Evolutionary conservation across 2,113 vertebrate genomes (phyloP), one percentile per base, ranked within the genome.

Genomic region (Zosterops borbonicus): DNA sequence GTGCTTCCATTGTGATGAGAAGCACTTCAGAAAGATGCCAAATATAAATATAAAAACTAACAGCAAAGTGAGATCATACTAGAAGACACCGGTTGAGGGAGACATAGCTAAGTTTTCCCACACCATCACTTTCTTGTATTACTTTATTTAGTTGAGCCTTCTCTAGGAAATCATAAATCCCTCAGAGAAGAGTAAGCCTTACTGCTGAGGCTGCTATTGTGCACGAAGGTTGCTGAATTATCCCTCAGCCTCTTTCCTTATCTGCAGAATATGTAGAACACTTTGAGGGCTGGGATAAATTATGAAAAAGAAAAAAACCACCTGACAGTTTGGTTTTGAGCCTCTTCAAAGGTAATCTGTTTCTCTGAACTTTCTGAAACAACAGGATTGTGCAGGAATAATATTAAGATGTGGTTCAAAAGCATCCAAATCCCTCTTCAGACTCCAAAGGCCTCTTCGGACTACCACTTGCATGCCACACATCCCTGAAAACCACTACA

Each of bases 341-440:
- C 37, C 64, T 83, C 91, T 89, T 94, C 91, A 93, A 95, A 93
- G 73, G 13, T 67, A 77, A 89, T 67, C 39, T 56, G 24, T 73
- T 93, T 44, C 89, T 94, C 89, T 95, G 92, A 94, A 68, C 60
- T 90, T 56, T 53, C 69, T 75, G 83, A 92, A 90, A 84, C 94
- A 76, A 87, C 73, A 89, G 27, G 75, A 37, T 37, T 49, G 42
- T 63, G 65, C 64, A 78, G 60, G 53, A 75, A 71, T 60, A 67
- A 63, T 89, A 59, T 60, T 68, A 70, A 89, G 39, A 53, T 33
- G 18, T 25, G 59, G 52, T 94, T 94, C 80, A 96, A 91, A 96
- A 73, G 70, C 62, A 79, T 88, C 67, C 58, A 65, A 85, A 95
- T 79, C 41, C 28, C 41, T 85, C 37, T 78, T 91, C 44, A 92